Evolutionary conservation across 2,113 vertebrate species (phyloP), one percentile per base, ranked within the genome.

Genomic region (Rhinichthys klamathensis): DNA sequence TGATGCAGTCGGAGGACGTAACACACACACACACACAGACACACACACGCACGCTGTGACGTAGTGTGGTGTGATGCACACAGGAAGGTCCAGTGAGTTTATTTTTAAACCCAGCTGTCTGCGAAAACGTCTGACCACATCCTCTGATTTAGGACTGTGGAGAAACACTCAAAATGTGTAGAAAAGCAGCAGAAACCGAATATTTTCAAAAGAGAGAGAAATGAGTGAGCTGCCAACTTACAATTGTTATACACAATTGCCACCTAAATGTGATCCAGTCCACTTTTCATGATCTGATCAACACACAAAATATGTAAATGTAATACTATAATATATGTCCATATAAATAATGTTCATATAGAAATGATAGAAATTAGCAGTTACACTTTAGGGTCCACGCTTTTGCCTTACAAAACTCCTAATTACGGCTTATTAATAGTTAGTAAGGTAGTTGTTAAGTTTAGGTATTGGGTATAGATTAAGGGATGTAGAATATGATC

Each of bases 1-100:
- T 78, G 83, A 87, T 87, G 63, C 35, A 23, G 67, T 49, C 27
- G 2, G 72, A 38, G 77, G 82, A 88, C 87, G 85, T 87, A 70
- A 73, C 81, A 87, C 51, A 65, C 60, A 78, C 79, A 78, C 84
- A 63, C 79, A 38, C 35, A 82, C 79, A 75, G 82, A 49, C n/a
- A n/a, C n/a, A n/a, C 79, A 54, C 51, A 60, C 78, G 73, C 73
- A 74, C 84, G 61, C 60, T 35, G 51, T 81, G 61, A 44, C 76
- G 81, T 88, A 86, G 79, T 81, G 81, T 81, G 79, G 49, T 65
- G 65, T 46, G 51, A 46, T 58, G 35, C 41, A 63, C n/a, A 23
- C 35, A 41, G 65, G 49, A 41, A 2, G 13, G 32, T 72, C 23
- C 69, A 73, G 67, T 18, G 83, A 54, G 44, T 38, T 41, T 77